These are phyloP conservation scores for Hyposoter didymator DNA, from an alignment of 2,888 invertebrate species.

Conservation along the genomic window DNA sequence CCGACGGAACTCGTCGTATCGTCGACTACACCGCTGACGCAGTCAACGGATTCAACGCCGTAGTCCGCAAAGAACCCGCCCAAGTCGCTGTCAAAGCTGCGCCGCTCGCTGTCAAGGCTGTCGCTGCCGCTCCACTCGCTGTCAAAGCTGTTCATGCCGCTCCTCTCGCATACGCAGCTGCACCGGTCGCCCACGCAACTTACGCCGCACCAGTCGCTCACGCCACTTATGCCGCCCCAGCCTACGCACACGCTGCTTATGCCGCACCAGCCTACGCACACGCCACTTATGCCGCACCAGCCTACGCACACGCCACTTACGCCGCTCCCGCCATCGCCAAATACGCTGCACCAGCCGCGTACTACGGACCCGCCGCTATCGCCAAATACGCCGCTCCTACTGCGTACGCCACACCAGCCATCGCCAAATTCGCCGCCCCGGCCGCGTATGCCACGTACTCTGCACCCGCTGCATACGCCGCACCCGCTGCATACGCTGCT, in stretches of 20 bases:
- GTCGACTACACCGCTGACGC: slow-evolving; percentile 73
- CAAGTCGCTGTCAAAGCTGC: slow-evolving; percentile 79
- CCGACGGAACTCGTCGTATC: slow-evolving; percentile 81
- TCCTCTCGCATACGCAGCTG: slow-evolving; percentile 70
- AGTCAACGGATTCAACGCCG: slow-evolving; percentile 69
- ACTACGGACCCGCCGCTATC: slow-evolving; percentile 51
- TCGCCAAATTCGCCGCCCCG: slow-evolving; percentile 54
- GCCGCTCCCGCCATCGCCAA: slow-evolving; percentile 54
- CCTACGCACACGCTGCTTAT: slow-evolving; percentile 55
- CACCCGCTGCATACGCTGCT: slow-evolving; percentile 22
- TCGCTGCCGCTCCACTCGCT: slow-evolving; percentile 61
- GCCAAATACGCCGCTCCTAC: slow-evolving; percentile 54
- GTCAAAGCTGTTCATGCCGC: slow-evolving; percentile 51
- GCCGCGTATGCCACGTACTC: slow-evolving; percentile 50
- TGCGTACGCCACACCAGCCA: slow-evolving; percentile 49
- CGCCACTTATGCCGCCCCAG: slow-evolving; percentile 65
- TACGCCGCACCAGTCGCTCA: slow-evolving; percentile 49
- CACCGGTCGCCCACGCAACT: slow-evolving; percentile 41
- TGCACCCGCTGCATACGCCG: slow-evolving; percentile 18
- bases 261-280: slow-evolving; percentile 37
- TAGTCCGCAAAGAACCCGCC: slow-evolving; percentile 68
- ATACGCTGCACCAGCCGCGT: slow-evolving; percentile 63
- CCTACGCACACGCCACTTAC: slow-evolving; percentile 54
- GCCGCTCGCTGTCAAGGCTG: slow-evolving; percentile 65
- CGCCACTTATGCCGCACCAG: slow-evolving; percentile 55